Base-by-base conservation (phyloP, 2,113 vertebrate species). In the Sinosuthora webbiana region DNA sequence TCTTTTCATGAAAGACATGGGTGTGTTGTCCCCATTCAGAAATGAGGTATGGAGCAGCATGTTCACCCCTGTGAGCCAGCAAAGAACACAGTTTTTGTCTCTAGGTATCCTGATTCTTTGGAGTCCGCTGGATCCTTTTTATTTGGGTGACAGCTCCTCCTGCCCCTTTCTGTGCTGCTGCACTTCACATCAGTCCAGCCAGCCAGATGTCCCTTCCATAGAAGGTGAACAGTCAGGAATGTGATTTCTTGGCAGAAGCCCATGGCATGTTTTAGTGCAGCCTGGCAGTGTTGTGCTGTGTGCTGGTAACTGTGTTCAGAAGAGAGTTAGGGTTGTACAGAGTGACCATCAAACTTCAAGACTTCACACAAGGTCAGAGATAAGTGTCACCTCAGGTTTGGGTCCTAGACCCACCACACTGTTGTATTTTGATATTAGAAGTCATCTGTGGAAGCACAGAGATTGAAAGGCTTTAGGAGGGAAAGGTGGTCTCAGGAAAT, bases 221-320 rank as follows among this genome's bases (percentile, higher is more conserved):
- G 15, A 56, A 81, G 8, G 49, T 30, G 41, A 78, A 33, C 24
- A 47, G 18, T 25, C 28, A 67, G 44, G 30, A 81, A 5, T n/a
- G 33, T 80, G 44, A 39, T 77, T 83, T 68, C 45, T 70, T 74
- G 37, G 33, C 68, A 35, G 42, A 87, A 93, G 37, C 13, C 8
- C 21, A 7, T 8, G 14, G 7, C 0, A 0, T 3, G 6, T 39
- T 70, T 76, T 35, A 17, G 30, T 67, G 13, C 23, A 24, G 74
- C 35, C 62, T 63, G 60, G 10, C 19, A 23, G 1, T 35, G 27
- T 53, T 67, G 33, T 70, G n/a, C 53, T 76, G n/a, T 30, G 10
- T 73, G 64, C 55, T 74, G 76, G 17, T 86, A 49, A 16, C 22
- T 1, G 1, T 28, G n/a, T 20, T 47, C 21, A 60, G 35, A 50